Evolutionary conservation across 2,888 invertebrate genomes (phyloP), one percentile per base, ranked within the genome.

Genomic region (Coleophora flavipennella): DNA sequence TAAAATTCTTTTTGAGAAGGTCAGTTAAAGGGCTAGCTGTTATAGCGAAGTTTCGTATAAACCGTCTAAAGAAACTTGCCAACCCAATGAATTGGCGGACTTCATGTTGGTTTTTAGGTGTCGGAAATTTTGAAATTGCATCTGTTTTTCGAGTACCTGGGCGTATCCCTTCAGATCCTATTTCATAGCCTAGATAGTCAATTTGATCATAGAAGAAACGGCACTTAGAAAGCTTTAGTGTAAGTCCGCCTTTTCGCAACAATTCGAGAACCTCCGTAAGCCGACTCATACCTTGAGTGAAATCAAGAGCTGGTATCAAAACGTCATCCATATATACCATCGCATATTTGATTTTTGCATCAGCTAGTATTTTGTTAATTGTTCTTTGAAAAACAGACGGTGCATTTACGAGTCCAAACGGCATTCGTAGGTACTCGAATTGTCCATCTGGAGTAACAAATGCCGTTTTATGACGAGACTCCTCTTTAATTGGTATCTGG

Each of bases 341-440:
- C 1, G 43, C 40, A 32, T 26, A 45, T 29, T 45, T 47, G 25
- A 42, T 31, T 29, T 42, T 45, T 25, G 48, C 39, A 9, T 40
- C 44, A 7, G 36, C 36, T 1, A 62, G 36, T 3, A 59, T 46
- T 20, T 49, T 42, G 33, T 62, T 57, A 36, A 70, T 59, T 4
- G 62, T 50, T 25, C 58, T 44, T 38, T 68, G 65, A 41, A 67
- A 74, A 0, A 59, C 56, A 1, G 59, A 51, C 7, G 67, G 67
- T 0, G 73, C 65, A 41, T 70, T 71, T 0, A 50, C 45, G 0
- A 73, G 47, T 2, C 67, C 69, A 38, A 72, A 76, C 0, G 65
- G 63, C 62, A 72, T 63, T 1, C 54, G 40, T 4, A 55, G 49
- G 41, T 54, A 68, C 43, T 72, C 61, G 36, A 43, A 71, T 10